A percentile compares a stretch with the other conserved stretches of the same genome.
phyloP scores from a whole-genome alignment of 2,888 invertebrate species.

The Metalampra italica region DNA sequence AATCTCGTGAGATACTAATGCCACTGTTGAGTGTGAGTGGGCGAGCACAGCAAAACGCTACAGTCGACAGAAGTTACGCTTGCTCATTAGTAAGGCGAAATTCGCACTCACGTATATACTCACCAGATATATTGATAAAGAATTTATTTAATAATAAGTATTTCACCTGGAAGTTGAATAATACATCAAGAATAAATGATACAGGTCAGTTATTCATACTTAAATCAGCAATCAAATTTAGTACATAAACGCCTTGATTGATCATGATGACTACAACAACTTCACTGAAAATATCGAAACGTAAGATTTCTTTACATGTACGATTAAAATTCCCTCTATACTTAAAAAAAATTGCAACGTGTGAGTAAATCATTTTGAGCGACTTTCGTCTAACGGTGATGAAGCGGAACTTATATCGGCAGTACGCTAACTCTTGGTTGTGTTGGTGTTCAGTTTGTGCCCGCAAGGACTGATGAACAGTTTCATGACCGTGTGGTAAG shows the following conservation, averaged over 20 bases:
- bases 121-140: too few relatives aligned
- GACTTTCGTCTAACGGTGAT: not conserved
- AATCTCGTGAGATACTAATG: slow-evolving; percentile 59
- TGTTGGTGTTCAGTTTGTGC: slow-evolving; percentile 87
- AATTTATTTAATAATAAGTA: too few relatives aligned
- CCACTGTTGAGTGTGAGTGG: slow-evolving; percentile 45
- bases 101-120: not conserved
- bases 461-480: slow-evolving; percentile 93
- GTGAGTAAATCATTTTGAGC: not conserved
- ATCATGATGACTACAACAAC: too few relatives aligned
- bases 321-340: not conserved
- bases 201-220: too few relatives aligned
- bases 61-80: slow-evolving; percentile 12
- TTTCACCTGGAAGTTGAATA: too few relatives aligned
- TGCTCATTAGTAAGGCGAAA: not conserved
- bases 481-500: slow-evolving; percentile 93
- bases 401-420: slow-evolving; percentile 4
- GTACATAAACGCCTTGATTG: too few relatives aligned
- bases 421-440: slow-evolving; percentile 66
- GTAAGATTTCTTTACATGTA: too few relatives aligned
- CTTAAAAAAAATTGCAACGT: too few relatives aligned
- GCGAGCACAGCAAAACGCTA: slow-evolving; percentile 49
- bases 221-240: too few relatives aligned
- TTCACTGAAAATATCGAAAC: too few relatives aligned
- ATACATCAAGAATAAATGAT: too few relatives aligned